A percentile compares a stretch with the other conserved stretches of the same genome.
phyloP scores from a whole-genome alignment of 2,797 vertebrate genomes.

The Scolopax bukidnonensis region DNA sequence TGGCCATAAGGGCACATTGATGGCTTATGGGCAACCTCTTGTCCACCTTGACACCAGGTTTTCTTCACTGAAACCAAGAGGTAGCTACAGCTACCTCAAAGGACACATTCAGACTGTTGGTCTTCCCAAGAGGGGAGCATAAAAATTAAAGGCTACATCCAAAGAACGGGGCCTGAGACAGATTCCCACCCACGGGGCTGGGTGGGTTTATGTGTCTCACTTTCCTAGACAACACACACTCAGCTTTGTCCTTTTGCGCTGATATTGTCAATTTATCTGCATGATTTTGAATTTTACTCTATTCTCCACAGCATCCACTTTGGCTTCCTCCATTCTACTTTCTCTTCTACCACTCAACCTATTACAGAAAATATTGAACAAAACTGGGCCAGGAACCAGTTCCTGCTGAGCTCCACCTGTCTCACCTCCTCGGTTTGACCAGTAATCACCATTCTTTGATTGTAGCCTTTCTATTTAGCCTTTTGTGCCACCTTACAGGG shows the following conservation, averaged over 20 bases:
- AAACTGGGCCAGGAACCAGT: neutral
- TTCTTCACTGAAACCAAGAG: neutral
- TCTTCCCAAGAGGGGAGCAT: neutral
- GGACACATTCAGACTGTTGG: too few relatives aligned
- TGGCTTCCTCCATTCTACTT: neutral
- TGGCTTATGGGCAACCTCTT: neutral
- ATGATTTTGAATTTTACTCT: neutral
- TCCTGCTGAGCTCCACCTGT: constrained; percentile 9
- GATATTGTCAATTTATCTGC: neutral
- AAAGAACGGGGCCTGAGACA: accelerated
- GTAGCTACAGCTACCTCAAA: neutral
- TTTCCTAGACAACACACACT: accelerated
- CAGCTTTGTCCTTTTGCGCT: neutral
- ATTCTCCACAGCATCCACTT: neutral
- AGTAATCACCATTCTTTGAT: neutral
- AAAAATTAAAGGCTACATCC: neutral
- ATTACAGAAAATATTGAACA: neutral
- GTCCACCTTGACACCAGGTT: neutral
- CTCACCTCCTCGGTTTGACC: neutral
- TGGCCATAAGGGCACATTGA: neutral
- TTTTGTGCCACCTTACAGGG: neutral
- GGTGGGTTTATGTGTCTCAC: neutral
- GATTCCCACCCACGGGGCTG: accelerated
- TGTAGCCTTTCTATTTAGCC: neutral
- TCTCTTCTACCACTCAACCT: neutral